phyloP scores from a whole-genome alignment of 2,113 vertebrate species.

The Ptyas mucosa region DNA sequence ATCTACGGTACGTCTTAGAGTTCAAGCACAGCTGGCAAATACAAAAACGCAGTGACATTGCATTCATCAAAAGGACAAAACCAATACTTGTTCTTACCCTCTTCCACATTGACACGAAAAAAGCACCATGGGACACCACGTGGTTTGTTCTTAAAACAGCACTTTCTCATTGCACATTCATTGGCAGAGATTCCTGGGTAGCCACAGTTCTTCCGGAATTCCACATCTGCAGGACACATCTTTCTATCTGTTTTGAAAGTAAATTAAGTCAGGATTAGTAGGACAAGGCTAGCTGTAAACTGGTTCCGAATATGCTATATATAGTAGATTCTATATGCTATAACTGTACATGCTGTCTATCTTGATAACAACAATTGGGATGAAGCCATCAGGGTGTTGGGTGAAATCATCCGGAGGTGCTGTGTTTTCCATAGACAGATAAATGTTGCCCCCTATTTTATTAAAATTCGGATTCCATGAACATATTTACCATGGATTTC shows the following conservation, averaged over 20 bases:
- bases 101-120: background rate
- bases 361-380: background rate
- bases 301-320: background rate
- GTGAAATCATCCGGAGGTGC: background rate
- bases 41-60: too few species aligned
- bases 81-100: background rate
- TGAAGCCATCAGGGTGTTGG: background rate
- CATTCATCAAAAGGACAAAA: fast-evolving
- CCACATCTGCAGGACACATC: slow-evolving; percentile 38
- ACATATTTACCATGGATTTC: background rate
- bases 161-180: background rate
- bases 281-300: background rate
- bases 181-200: slow-evolving; percentile 34
- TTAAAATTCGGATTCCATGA: background rate
- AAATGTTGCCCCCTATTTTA: background rate
- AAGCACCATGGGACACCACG: slow-evolving; percentile 55
- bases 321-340: background rate
- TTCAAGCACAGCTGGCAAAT: too few species aligned
- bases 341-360: background rate
- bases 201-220: slow-evolving; percentile 33
- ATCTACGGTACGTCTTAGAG: too few species aligned
- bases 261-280: background rate
- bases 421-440: background rate
- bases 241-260: slow-evolving; percentile 9
- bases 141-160: slow-evolving; percentile 37